A percentile compares a stretch with the other conserved stretches of the same genome.
Conservation (phyloP, 2,797 vertebrate genomes). For the Sardinella longiceps region DNA sequence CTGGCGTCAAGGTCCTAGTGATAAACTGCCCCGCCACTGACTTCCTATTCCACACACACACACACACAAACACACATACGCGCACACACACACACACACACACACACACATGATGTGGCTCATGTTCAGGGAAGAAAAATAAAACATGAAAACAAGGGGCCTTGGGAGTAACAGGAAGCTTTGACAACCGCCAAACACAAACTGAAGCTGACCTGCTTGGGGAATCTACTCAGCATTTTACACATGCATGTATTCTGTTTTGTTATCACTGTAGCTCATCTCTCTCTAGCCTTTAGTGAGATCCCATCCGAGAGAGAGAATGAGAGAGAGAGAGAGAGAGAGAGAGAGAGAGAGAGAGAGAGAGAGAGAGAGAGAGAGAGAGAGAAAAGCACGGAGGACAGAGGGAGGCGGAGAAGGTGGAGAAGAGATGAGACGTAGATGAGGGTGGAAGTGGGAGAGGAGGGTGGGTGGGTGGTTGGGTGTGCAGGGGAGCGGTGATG, state of each 20-base stretch:
- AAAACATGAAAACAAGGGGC: neutral
- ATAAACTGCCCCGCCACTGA: slow-evolving; percentile 24
- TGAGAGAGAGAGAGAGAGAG: slow-evolving; percentile 9
- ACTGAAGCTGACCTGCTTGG: slow-evolving; percentile 50
- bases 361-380: neutral
- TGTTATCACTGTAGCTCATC: slow-evolving; percentile 72
- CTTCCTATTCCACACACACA: slow-evolving; percentile 51
- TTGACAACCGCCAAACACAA: neutral
- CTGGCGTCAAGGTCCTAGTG: neutral
- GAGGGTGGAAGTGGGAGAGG: neutral
- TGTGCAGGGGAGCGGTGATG: too few species aligned
- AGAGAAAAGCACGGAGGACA: neutral
- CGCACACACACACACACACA: slow-evolving; percentile 45
- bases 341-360: neutral
- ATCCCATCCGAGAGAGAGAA: slow-evolving; percentile 35
- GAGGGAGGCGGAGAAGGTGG: neutral
- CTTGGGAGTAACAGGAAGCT: neutral
- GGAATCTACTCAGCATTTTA: slow-evolving; percentile 67
- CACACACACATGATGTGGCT: slow-evolving; percentile 50
- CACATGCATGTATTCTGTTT: slow-evolving; percentile 66
- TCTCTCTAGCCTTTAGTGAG: slow-evolving; percentile 46
- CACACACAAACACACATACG: too few species aligned
- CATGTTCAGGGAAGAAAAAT: slow-evolving; percentile 44
- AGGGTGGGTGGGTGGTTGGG: too few species aligned
- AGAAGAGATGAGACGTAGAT: neutral